A percentile compares a stretch with the other conserved stretches of the same genome.
phyloP scores from a whole-genome alignment of 2,888 invertebrate species.

The Palloptera scutellata region DNA sequence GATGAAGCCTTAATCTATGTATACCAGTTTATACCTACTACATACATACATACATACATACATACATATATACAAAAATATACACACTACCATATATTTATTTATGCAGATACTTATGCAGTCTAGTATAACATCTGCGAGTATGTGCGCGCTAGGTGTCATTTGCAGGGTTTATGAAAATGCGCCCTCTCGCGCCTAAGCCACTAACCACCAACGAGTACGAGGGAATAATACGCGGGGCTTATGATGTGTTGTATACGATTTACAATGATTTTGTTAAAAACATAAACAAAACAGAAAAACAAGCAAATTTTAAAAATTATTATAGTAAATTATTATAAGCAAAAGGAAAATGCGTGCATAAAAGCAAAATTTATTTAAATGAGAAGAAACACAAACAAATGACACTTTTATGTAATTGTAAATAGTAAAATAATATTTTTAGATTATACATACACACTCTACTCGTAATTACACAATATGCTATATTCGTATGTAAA shows the following conservation, averaged over 20 bases:
- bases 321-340: too few species aligned
- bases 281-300: conserved; percentile 18
- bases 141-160: background rate
- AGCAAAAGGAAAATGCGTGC: too few species aligned
- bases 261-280: conserved; percentile 42
- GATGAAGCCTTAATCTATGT: conserved; percentile 64
- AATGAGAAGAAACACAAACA: background rate
- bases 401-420: background rate
- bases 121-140: background rate
- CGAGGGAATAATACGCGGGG: background rate
- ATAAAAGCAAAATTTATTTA: too few species aligned
- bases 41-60: too few species aligned
- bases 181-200: background rate
- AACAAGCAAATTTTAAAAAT: conserved; percentile 18
- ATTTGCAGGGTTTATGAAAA: background rate
- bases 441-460: background rate
- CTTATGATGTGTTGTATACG: conserved; percentile 43
- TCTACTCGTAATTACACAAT: background rate
- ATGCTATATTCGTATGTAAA: background rate
- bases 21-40: conserved; percentile 58
- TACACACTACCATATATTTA: conserved; percentile 5
- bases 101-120: too few species aligned
- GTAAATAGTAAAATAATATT: too few species aligned
- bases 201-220: background rate
- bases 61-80: conserved; percentile 65